Evolutionary conservation across 1,140 invertebrate species (phyloP).

Genomic region (Drosophila ironensis): DNA sequence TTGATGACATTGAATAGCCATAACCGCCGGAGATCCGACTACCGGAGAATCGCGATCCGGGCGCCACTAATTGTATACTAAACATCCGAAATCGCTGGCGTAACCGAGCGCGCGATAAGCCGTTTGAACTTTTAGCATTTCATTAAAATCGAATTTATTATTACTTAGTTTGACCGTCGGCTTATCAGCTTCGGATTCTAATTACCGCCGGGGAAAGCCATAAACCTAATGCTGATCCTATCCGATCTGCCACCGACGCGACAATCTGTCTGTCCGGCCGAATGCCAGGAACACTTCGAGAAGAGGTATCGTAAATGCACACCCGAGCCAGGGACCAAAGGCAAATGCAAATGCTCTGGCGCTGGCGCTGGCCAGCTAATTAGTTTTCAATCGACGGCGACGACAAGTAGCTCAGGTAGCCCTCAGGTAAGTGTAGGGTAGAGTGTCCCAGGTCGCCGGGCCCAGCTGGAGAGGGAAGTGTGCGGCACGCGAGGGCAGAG

Average conservation of each 20-base stretch:
- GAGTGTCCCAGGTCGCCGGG: neutral
- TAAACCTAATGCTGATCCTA: constrained; percentile 55
- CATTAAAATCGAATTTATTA: constrained; percentile 72
- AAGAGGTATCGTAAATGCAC: constrained; percentile 32
- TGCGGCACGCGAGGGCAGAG: constrained; percentile 1
- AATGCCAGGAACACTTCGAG: neutral
- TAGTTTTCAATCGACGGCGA: constrained; percentile 59
- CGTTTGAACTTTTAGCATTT: constrained; percentile 50
- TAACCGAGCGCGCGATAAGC: constrained; percentile 35
- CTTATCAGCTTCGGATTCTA: constrained; percentile 60
- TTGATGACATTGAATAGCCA: constrained; percentile 14
- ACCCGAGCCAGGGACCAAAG: constrained; percentile 13
- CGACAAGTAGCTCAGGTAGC: constrained; percentile 41
- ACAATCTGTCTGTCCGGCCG: constrained; percentile 49
- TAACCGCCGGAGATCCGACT: too few species aligned
- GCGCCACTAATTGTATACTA: constrained; percentile 21
- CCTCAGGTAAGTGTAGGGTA: too few species aligned
- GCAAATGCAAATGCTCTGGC: constrained; percentile 23
- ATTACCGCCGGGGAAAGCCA: constrained; percentile 47
- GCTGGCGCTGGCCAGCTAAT: constrained; percentile 50
- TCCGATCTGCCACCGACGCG: constrained; percentile 49
- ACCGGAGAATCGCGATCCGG: constrained; percentile 1
- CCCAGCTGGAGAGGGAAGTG: constrained; percentile 9
- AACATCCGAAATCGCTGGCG: constrained; percentile 8
- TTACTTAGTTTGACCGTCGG: constrained; percentile 44